Evolutionary conservation across 2,888 invertebrate genomes (phyloP).

Genomic region (Xestoiulus laeticollis): DNA sequence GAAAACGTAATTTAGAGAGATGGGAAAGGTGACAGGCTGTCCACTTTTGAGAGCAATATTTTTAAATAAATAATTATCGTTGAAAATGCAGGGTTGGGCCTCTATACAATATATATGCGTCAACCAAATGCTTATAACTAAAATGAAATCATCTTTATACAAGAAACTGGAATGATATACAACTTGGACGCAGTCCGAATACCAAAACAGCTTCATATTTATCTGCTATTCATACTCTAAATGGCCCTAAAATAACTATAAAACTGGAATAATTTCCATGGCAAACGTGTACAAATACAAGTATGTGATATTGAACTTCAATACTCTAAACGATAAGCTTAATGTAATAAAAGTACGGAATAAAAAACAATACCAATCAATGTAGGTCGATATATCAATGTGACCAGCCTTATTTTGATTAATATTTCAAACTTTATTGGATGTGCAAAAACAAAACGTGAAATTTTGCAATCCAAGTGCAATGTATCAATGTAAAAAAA

Average conservation of each 20-base stretch:
- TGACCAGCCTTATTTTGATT: background rate
- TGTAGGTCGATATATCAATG: background rate
- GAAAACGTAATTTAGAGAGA: slow-evolving; percentile 7
- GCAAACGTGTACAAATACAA: background rate
- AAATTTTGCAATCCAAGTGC: background rate
- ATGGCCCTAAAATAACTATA: background rate
- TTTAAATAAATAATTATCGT: background rate
- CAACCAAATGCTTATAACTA: background rate
- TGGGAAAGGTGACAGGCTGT: slow-evolving; percentile 4
- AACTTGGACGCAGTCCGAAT: background rate
- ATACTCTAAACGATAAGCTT: background rate
- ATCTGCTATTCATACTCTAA: background rate
- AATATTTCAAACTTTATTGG: background rate
- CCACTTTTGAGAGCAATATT: background rate
- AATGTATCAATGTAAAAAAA: background rate
- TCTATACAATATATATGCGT: background rate
- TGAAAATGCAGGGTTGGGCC: background rate
- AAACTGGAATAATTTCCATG: background rate
- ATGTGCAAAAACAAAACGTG: background rate
- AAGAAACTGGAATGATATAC: background rate
- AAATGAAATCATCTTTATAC: slow-evolving; percentile 11
- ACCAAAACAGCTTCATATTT: background rate
- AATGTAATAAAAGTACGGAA: background rate
- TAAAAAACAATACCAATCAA: background rate
- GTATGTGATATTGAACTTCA: background rate